Evolutionary conservation across 1,140 invertebrate genomes (phyloP).

Genomic region (Leptinotarsa lineolata): DNA sequence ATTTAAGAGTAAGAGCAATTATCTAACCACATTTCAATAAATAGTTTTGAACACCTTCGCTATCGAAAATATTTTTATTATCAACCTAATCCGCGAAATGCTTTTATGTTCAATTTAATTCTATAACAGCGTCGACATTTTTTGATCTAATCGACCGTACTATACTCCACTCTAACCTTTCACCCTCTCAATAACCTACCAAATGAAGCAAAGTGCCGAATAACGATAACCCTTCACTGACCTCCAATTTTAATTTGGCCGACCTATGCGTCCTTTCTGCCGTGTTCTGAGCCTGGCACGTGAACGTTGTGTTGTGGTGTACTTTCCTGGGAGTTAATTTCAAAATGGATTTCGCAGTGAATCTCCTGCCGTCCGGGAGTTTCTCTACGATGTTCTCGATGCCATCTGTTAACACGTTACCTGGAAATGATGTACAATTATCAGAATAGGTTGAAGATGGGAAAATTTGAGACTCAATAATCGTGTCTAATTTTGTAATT

Average conservation of each 20-base stretch:
- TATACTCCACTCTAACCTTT: background rate
- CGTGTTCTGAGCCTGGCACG: conserved; percentile 88
- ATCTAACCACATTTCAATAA: too few species aligned
- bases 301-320: conserved; percentile 88
- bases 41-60: too few species aligned
- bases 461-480: too few species aligned
- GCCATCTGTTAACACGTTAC: conserved; percentile 77
- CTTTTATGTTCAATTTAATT: background rate
- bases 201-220: background rate
- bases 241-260: conserved; percentile 78
- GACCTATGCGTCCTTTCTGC: conserved; percentile 80
- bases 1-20: too few species aligned
- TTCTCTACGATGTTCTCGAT: conserved; percentile 75
- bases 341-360: conserved; percentile 82
- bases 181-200: background rate
- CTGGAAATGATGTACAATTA: conserved; percentile 45
- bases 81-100: background rate
- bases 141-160: background rate
- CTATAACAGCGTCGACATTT: background rate
- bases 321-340: conserved; percentile 81
- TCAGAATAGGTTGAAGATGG: too few species aligned
- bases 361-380: conserved; percentile 77
- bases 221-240: conserved; percentile 53
- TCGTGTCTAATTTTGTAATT: too few species aligned
- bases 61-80: background rate